Percentiles rank a stretch among this genome's conserved stretches.
Conservation (phyloP, 1,140 invertebrate genomes). For the Lucilia cuprina region DNA sequence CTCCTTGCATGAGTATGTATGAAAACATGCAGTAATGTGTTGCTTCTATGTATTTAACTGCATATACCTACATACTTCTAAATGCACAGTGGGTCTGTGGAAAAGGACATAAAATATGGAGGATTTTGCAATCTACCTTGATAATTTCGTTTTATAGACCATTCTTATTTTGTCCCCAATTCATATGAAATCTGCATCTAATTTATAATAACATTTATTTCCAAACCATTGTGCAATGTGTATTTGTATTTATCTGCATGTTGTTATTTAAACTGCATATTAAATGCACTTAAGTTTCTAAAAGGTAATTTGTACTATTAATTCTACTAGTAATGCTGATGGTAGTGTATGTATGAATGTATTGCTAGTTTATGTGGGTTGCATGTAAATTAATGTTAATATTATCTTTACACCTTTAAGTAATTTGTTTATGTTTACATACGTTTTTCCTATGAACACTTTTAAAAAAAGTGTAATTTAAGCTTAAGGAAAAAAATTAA, state of each 20-base stretch:
- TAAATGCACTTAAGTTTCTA: constrained; percentile 15
- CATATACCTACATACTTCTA: not conserved
- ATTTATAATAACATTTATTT: not conserved
- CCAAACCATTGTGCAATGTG: not conserved
- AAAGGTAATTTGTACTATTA: constrained; percentile 18
- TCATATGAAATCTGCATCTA: too few species aligned
- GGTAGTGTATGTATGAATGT: not conserved
- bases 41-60: not conserved
- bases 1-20: too few species aligned
- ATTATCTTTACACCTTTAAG: constrained; percentile 17
- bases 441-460: not conserved
- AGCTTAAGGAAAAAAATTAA: not conserved
- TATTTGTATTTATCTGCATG: not conserved
- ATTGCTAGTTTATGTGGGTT: constrained; percentile 11
- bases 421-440: constrained; percentile 12
- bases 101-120: too few species aligned
- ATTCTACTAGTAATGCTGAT: not conserved
- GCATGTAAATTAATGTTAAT: constrained; percentile 12
- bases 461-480: not conserved
- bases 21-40: not conserved
- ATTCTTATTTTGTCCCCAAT: too few species aligned
- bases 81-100: not conserved
- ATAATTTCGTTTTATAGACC: too few species aligned
- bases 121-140: too few species aligned
- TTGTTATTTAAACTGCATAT: constrained; percentile 12